A percentile compares a stretch with the other conserved stretches of the same genome.
These are phyloP conservation scores for Athetis lepigone DNA, from an alignment of 2,888 invertebrate genomes.

Conservation along the genomic window DNA sequence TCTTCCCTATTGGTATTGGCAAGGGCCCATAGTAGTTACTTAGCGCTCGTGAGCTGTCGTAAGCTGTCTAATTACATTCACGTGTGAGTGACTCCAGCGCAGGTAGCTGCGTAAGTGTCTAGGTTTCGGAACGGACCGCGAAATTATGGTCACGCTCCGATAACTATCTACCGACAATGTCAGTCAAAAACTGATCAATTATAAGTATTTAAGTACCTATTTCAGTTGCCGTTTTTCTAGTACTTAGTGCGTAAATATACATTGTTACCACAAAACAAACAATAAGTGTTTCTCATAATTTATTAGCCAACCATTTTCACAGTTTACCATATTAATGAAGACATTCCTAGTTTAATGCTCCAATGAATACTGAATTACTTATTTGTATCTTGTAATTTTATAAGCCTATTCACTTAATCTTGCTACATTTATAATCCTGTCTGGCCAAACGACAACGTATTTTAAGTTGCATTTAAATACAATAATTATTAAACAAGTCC, in stretches of 20 bases:
- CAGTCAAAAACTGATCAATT: conserved; percentile 57
- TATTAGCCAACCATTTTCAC: not conserved
- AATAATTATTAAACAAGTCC: not conserved
- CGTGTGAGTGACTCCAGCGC: conserved; percentile 51
- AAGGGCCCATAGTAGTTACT: conserved; percentile 5
- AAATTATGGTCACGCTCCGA: conserved; percentile 65
- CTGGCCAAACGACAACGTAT: not conserved
- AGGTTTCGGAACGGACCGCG: conserved; percentile 52
- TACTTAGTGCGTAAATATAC: not conserved
- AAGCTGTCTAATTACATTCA: conserved; percentile 51
- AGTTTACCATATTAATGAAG: conserved; percentile 3
- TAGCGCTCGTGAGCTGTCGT: conserved; percentile 36
- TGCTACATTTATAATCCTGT: not conserved
- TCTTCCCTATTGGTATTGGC: too few species aligned
- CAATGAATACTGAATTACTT: conserved; percentile 5
- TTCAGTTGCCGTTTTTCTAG: conserved; percentile 1
- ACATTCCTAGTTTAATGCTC: conserved; percentile 13
- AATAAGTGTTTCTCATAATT: not conserved
- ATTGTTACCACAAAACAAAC: not conserved
- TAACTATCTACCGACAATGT: conserved; percentile 62
- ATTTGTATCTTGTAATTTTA: conserved; percentile 26
- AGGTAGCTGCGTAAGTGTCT: conserved; percentile 51
- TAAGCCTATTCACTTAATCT: conserved; percentile 16
- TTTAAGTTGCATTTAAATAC: not conserved
- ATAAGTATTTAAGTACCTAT: conserved; percentile 20